Base-by-base conservation (phyloP, 1,140 invertebrate genomes). In the Atta cephalotes region DNA sequence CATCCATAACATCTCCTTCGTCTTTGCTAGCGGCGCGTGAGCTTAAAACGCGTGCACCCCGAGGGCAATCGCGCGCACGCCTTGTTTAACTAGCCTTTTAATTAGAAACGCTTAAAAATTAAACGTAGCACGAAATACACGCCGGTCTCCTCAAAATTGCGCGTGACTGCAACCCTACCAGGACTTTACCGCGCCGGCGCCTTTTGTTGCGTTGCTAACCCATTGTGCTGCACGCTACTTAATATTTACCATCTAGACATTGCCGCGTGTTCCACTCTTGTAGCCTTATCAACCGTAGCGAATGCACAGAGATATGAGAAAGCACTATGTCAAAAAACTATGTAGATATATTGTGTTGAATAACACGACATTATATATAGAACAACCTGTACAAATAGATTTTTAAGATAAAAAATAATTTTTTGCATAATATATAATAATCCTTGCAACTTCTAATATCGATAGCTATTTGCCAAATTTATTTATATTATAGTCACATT, bases 101-200 rank as follows among this genome's bases (percentile, higher is more conserved):
- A 95, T 95, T 95, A 95, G 95, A 94, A 95, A 93, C 93, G 93
- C 88, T 95, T 94, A 95, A 95, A 95, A 95, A 95, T 95, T 95
- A 93, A 95, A 86, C 93, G 84, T 63, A 53, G 79, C 92, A 88
- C 92, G 93, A 92, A 93, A 94, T 94, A 94, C 91, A 93, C 92
- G 56, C 87, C 90, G 91, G 87, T 89, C 89, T 90, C 85, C 87
- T 91, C 91, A 91, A 93, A 93, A 93, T 93, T 93, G 87, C 87
- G 88, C 74, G 80, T 88, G 84, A 81, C 70, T 91, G 82, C 87
- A 88, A 88, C 89, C 81, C 86, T 72, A 81, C 45, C 71, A 65
- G 71, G 81, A 78, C 25, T 31, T 25, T 51, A 86, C 35, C 68
- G 31, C 63, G 85, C 80, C 80, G 84, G 80, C 85, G 90, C 91